Evolutionary conservation across 2,113 vertebrate genomes (phyloP).

Genomic region (Channa argus): DNA sequence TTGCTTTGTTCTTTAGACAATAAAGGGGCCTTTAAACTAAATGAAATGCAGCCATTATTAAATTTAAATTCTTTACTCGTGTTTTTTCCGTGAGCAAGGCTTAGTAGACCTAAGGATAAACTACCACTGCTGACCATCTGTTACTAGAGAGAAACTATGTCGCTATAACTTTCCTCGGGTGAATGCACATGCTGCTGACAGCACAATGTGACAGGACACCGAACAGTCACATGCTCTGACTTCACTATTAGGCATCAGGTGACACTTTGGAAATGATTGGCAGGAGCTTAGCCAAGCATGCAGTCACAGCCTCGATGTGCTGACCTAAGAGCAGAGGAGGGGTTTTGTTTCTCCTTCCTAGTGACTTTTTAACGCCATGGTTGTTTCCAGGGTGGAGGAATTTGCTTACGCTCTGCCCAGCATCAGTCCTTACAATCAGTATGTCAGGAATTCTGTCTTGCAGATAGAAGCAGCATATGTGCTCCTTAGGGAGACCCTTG

Average conservation of each 20-base stretch:
- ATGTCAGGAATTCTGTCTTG: conserved; percentile 52
- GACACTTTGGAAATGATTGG: conserved; percentile 35
- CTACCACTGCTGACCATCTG: no score
- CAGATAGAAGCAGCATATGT: conserved; percentile 44
- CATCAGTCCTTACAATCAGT: conserved; percentile 36
- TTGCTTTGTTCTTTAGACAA: no score
- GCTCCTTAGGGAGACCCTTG: conserved; percentile 36
- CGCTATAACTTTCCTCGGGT: neutral
- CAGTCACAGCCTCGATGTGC: neutral
- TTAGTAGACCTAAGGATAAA: no score
- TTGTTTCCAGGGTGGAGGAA: conserved; percentile 35
- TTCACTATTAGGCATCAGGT: conserved; percentile 7
- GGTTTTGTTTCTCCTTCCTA: neutral
- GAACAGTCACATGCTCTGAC: neutral
- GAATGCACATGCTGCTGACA: conserved; percentile 4
- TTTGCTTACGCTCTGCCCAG: conserved; percentile 30
- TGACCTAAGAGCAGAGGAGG: neutral
- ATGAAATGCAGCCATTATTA: no score
- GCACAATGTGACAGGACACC: conserved; percentile 19
- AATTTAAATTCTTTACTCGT: no score
- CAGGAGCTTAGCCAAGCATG: neutral
- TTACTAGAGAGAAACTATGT: no score
- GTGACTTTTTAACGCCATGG: conserved; percentile 6
- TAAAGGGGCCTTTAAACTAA: no score
- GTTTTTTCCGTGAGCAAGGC: neutral